These are phyloP conservation scores for Malurus melanocephalus DNA, from an alignment of 2,113 vertebrate genomes.

Conservation along the genomic window DNA sequence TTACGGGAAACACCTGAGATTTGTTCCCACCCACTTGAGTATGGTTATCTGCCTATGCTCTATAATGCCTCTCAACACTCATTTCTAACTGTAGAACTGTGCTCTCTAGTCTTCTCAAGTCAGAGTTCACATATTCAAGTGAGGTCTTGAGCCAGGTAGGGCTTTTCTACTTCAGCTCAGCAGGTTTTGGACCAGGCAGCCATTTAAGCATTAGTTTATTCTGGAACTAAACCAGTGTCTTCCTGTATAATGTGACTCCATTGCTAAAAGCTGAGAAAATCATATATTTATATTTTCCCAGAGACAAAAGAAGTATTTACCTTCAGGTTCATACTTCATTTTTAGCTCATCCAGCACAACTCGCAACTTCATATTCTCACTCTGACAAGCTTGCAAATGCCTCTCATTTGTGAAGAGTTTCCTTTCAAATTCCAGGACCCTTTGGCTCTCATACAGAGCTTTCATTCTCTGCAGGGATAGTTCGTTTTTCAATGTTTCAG, in stretches of 20 bases:
- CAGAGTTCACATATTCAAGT: background rate
- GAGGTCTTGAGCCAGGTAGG: background rate
- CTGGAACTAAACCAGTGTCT: background rate
- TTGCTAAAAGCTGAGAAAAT: background rate
- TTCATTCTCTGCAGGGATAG: constrained; percentile 92
- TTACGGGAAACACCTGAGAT: background rate
- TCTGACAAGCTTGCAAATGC: constrained; percentile 82
- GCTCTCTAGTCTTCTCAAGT: background rate
- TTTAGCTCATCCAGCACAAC: constrained; percentile 86
- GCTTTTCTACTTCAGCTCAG: background rate
- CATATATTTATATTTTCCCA: background rate
- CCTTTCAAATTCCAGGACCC: constrained; percentile 88
- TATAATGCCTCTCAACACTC: background rate
- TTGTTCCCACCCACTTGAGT: background rate
- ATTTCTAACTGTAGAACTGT: background rate
- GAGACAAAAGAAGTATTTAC: constrained; percentile 44
- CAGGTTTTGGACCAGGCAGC: background rate
- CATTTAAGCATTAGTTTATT: background rate
- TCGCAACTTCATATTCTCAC: constrained; percentile 87
- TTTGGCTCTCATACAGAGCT: constrained; percentile 91
- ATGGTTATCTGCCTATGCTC: background rate
- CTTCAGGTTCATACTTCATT: constrained; percentile 89
- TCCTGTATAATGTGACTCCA: background rate
- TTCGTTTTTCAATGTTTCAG: constrained; percentile 81
- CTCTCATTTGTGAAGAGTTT: constrained; percentile 88